Percentiles rank a stretch among this genome's conserved stretches.
Conservation (phyloP, 2,113 vertebrate genomes). For the Forbesichthys agassizii region DNA sequence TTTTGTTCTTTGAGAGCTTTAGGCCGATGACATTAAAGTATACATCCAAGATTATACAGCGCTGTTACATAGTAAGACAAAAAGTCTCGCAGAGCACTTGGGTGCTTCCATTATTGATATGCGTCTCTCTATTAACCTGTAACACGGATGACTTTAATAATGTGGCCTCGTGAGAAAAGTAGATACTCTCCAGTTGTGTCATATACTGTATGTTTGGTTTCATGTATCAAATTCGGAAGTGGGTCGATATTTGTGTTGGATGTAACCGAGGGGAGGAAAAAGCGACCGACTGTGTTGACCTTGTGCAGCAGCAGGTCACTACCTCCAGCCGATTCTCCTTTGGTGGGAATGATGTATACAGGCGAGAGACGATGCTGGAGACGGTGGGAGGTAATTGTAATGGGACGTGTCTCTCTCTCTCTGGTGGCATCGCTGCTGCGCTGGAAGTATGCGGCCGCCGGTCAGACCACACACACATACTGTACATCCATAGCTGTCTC, state of each 20-base stretch:
- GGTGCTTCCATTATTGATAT: too few species aligned
- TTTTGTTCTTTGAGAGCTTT: neutral
- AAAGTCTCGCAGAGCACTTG: too few species aligned
- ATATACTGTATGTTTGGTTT: too few species aligned
- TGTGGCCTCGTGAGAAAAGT: slow-evolving; percentile 17
- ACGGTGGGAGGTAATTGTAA: slow-evolving; percentile 41
- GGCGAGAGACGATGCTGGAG: slow-evolving; percentile 25
- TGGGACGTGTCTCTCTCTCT: slow-evolving; percentile 60
- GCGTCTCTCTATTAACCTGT: too few species aligned
- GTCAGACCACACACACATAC: slow-evolving; percentile 60
- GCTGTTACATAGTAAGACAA: too few species aligned
- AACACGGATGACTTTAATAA: neutral
- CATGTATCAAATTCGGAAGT: slow-evolving; percentile 36
- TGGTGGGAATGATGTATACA: slow-evolving; percentile 43
- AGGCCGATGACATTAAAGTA: too few species aligned
- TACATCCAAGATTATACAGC: too few species aligned
- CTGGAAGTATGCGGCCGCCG: slow-evolving; percentile 63
- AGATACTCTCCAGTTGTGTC: slow-evolving; percentile 39
- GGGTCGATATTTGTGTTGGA: slow-evolving; percentile 37
- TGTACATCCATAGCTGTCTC: neutral
- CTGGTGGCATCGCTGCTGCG: slow-evolving; percentile 62
- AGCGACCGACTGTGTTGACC: slow-evolving; percentile 46
- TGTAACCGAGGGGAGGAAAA: slow-evolving; percentile 48
- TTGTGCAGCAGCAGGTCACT: slow-evolving; percentile 41
- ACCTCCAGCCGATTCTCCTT: slow-evolving; percentile 17